Conservation (phyloP, 2,888 invertebrate genomes). For the Camptogramma bilineatum region DNA sequence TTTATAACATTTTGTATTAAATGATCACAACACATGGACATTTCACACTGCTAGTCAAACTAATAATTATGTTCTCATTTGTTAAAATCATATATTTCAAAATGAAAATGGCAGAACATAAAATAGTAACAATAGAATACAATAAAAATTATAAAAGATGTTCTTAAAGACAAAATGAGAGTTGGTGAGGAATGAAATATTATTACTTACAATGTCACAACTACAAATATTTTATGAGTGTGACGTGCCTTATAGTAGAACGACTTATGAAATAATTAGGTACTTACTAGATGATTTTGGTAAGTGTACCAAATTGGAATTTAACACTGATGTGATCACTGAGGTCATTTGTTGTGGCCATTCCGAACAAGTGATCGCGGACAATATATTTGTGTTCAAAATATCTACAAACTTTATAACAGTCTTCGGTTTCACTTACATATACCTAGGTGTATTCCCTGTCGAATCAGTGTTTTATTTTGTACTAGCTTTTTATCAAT, state of each 20-base stretch:
- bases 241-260: constrained; percentile 61
- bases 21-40: constrained; percentile 40
- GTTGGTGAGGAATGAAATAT: constrained; percentile 54
- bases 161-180: constrained; percentile 37
- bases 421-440: constrained; percentile 84
- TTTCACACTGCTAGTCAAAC: constrained; percentile 40
- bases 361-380: constrained; percentile 60
- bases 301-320: constrained; percentile 78
- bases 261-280: constrained; percentile 73
- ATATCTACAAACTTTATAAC: constrained; percentile 80
- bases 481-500: constrained; percentile 78
- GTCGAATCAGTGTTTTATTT: constrained; percentile 77
- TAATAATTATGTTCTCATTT: constrained; percentile 36
- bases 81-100: constrained; percentile 27
- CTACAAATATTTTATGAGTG: constrained; percentile 47
- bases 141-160: constrained; percentile 23
- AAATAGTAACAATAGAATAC: constrained; percentile 32
- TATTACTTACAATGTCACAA: constrained; percentile 62
- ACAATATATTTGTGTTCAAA: constrained; percentile 65
- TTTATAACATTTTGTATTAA: constrained; percentile 26
- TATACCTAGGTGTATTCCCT: constrained; percentile 78
- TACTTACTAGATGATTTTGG: constrained; percentile 79
- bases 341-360: constrained; percentile 58
- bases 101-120: constrained; percentile 29
- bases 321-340: constrained; percentile 70